Base-by-base conservation (phyloP, 2,888 invertebrate genomes). In the Dexiosoma caninum region DNA sequence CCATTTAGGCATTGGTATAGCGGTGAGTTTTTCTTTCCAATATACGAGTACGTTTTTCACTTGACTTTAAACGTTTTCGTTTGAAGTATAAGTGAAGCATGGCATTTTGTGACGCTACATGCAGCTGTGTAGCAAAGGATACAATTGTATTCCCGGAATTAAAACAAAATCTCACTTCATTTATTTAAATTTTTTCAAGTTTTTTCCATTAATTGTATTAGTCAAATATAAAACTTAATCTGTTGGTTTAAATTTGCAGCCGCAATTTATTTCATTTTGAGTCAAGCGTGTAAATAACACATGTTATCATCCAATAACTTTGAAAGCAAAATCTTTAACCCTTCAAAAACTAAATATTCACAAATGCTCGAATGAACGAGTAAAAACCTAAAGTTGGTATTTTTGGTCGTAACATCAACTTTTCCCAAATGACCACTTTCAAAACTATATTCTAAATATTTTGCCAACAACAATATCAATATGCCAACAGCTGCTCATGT, bases 351-450 rank as follows among this genome's bases (percentile, higher is more conserved):
- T 30, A 42, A n/a, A n/a, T n/a, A n/a, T n/a, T n/a, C n/a, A n/a
- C n/a, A n/a, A n/a, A n/a, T 51, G 40, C 12, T 49, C 2, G 6
- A 49, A 40, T 51, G 37, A n/a, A n/a, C n/a, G n/a, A n/a, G n/a
- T n/a, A 19, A 2, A 40, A 12, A 53, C 14, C 21, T 27, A 37
- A 14, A 10, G 32, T 57, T 69, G 42, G 2, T 44, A 32, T 49
- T 71, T 60, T 51, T 64, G 35, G 32, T 35, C 59, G 60, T 35
- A 67, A 67, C 55, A 60, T 67, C 16, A 59, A n/a, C 42, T 67
- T 51, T 35, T n/a, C 40, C 60, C 66, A 76, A 76, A 69, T 76
- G 67, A 76, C 60, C 67, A 69, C 42, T 60, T 67, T 46, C 35
- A 44, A 67, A 75, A 75, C 46, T 44, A 76, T 44, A 51, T 67